Conservation (phyloP, 2,113 vertebrate species). For the Sorex araneus region DNA sequence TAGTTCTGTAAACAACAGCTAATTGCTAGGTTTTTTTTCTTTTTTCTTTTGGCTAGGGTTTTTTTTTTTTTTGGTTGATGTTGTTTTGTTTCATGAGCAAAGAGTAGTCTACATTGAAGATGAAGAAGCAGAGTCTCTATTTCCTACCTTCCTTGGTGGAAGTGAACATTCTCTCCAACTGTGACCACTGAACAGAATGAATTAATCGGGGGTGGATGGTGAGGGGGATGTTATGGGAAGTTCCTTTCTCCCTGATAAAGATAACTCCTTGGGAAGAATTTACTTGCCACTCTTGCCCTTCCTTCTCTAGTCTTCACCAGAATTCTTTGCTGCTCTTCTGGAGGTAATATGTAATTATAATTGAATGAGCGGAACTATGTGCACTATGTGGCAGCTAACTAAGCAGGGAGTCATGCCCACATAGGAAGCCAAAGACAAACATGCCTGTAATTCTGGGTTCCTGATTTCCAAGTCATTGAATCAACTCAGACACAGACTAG, state of each 20-base stretch:
- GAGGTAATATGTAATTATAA: background rate
- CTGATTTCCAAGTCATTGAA: background rate
- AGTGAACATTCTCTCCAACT: too few species aligned
- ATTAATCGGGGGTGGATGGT: background rate
- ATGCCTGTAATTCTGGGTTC: background rate
- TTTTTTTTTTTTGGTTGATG: too few species aligned
- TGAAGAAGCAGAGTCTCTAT: background rate
- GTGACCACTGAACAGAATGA: background rate
- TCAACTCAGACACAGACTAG: background rate
- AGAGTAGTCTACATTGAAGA: background rate
- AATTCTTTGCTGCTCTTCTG: background rate
- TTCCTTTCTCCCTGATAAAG: conserved; percentile 9
- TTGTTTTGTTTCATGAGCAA: background rate
- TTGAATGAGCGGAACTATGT: too few species aligned
- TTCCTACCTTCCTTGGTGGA: background rate
- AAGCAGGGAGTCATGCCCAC: background rate
- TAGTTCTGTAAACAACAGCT: background rate
- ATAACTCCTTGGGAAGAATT: background rate
- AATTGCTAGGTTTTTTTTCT: background rate
- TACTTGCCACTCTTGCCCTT: background rate
- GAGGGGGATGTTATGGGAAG: background rate
- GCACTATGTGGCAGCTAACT: too few species aligned
- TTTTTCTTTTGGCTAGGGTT: too few species aligned
- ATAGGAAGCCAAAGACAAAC: background rate
- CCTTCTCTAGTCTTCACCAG: background rate